These are phyloP conservation scores for Seira musarum DNA, from an alignment of 2,888 invertebrate species.

Conservation along the genomic window DNA sequence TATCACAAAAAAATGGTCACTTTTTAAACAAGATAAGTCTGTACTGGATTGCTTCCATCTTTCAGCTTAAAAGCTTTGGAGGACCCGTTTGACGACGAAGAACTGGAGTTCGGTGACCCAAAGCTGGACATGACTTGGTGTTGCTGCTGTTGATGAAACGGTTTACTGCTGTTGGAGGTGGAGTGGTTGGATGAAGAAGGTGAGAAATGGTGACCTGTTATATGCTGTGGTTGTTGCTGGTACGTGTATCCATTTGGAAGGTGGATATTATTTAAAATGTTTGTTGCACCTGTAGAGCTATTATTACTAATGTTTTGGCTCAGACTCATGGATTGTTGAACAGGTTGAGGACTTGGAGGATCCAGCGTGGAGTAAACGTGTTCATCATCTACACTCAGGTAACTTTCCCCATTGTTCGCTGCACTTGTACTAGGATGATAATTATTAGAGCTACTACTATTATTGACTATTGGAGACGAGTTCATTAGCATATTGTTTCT, in stretches of 20 bases:
- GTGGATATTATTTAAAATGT: slow-evolving; percentile 65
- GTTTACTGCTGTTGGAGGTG: slow-evolving; percentile 19
- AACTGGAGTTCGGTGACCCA: slow-evolving; percentile 11
- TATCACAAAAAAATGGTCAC: slow-evolving; percentile 33
- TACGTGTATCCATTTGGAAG: slow-evolving; percentile 69
- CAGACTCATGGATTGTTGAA: slow-evolving; percentile 49
- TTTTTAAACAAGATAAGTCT: slow-evolving; percentile 68
- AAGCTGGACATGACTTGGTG: slow-evolving; percentile 46
- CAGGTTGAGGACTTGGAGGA: slow-evolving; percentile 68
- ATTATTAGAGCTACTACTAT: slow-evolving; percentile 30
- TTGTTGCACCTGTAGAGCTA: slow-evolving; percentile 30
- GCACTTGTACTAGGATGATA: slow-evolving; percentile 4
- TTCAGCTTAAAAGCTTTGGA: slow-evolving; percentile 62
- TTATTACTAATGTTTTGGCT: slow-evolving; percentile 50
- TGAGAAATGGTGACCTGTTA: slow-evolving; percentile 31
- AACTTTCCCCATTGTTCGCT: slow-evolving; percentile 66
- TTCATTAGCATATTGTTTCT: slow-evolving; percentile 39
- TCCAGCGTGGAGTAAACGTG: slow-evolving; percentile 68
- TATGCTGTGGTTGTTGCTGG: slow-evolving; percentile 56
- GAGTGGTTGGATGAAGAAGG: slow-evolving; percentile 16
- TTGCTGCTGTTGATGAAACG: slow-evolving; percentile 57
- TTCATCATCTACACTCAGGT: slow-evolving; percentile 68
- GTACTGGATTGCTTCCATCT: slow-evolving; percentile 63
- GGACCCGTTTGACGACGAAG: slow-evolving; percentile 18
- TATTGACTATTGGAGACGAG: slow-evolving; percentile 46